These are phyloP conservation scores for Lerema accius DNA, from an alignment of 1,140 invertebrate species.

Conservation along the genomic window DNA sequence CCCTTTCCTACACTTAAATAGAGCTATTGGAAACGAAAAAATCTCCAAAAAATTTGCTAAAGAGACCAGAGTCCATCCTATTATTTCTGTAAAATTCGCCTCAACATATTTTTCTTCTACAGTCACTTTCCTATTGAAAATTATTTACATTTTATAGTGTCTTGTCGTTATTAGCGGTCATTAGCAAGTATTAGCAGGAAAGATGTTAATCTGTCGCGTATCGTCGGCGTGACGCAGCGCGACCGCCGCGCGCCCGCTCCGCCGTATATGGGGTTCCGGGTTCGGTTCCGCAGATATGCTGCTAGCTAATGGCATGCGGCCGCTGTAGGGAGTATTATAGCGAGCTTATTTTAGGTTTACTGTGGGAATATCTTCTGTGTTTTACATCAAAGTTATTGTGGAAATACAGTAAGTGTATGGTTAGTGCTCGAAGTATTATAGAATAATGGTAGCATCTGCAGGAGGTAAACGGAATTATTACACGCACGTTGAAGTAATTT, in stretches of 20 bases:
- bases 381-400: background rate
- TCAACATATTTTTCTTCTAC: background rate
- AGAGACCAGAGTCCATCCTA: too few species aligned
- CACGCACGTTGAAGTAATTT: too few species aligned
- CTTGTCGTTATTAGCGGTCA: background rate
- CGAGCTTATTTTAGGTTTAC: constrained; percentile 1
- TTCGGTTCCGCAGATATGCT: constrained; percentile 26
- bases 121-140: background rate
- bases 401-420: too few species aligned
- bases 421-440: too few species aligned
- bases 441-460: too few species aligned
- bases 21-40: too few species aligned
- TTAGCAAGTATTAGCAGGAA: constrained; percentile 22
- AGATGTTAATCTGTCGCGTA: constrained; percentile 41
- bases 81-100: too few species aligned
- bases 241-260: constrained; percentile 28
- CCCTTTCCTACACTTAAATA: too few species aligned
- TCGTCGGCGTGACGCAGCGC: constrained; percentile 40
- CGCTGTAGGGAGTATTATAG: constrained; percentile 7
- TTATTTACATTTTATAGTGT: background rate
- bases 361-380: background rate
- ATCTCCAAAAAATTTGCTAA: too few species aligned
- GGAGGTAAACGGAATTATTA: too few species aligned
- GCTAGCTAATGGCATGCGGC: constrained; percentile 14
- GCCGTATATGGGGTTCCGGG: constrained; percentile 43